A percentile compares a stretch with the other conserved stretches of the same genome.
These are phyloP conservation scores for Apogon hyalosoma DNA, from an alignment of 2,797 vertebrate species.

Conservation along the genomic window DNA sequence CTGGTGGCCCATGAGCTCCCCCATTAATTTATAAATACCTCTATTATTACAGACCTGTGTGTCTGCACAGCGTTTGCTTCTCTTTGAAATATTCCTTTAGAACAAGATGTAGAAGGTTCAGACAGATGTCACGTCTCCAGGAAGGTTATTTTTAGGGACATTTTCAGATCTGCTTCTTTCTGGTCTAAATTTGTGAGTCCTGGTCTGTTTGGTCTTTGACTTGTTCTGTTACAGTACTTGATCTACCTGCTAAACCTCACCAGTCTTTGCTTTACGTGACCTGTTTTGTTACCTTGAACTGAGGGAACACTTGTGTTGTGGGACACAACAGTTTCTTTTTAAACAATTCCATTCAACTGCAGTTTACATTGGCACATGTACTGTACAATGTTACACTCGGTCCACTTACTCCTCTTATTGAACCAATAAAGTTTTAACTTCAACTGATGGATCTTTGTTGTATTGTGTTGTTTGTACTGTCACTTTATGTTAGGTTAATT, in stretches of 20 bases:
- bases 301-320: conserved; percentile 48
- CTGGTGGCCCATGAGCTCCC: conserved; percentile 87
- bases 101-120: conserved; percentile 1
- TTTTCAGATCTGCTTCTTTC: conserved; percentile 5
- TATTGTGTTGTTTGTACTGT: too few species aligned
- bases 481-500: too few species aligned
- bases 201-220: conserved; percentile 19
- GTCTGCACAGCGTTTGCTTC: conserved; percentile 1
- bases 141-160: neutral
- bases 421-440: conserved; percentile 60
- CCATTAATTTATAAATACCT: conserved; percentile 70
- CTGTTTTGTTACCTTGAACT: conserved; percentile 23
- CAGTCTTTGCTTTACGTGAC: conserved; percentile 41
- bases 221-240: conserved; percentile 37
- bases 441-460: neutral
- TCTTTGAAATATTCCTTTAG: conserved; percentile 34
- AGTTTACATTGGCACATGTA: conserved; percentile 69
- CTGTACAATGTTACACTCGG: conserved; percentile 56
- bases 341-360: conserved; percentile 62
- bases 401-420: conserved; percentile 47
- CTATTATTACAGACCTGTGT: neutral
- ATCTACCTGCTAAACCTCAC: conserved; percentile 51
- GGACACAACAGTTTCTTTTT: conserved; percentile 56
- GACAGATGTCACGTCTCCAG: conserved; percentile 1
- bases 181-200: conserved; percentile 1